Conservation (phyloP, 1,140 invertebrate genomes). For the Drosophila chauvacae region DNA sequence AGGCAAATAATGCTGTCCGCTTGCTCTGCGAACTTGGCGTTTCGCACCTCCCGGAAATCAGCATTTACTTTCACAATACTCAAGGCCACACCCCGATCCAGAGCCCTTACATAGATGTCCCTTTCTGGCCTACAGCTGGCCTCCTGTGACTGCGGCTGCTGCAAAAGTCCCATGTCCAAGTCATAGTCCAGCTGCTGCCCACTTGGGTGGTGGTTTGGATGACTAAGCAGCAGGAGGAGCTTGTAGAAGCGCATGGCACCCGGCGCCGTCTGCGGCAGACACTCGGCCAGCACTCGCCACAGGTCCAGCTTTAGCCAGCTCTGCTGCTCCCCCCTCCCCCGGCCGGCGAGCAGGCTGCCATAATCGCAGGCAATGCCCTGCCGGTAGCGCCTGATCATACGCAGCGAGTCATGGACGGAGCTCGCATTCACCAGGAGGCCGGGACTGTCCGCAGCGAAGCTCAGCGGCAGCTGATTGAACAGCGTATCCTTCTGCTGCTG, state of each 20-base stretch:
- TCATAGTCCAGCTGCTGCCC: slow-evolving; percentile 60
- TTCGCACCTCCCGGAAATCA: not conserved
- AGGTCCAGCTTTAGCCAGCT: slow-evolving; percentile 62
- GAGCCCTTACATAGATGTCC: slow-evolving; percentile 47
- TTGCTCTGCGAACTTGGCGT: slow-evolving; percentile 17
- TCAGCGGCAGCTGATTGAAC: slow-evolving; percentile 55
- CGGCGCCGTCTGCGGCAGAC: slow-evolving; percentile 19
- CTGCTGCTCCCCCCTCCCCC: slow-evolving; percentile 47
- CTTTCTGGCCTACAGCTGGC: not conserved
- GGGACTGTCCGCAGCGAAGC: slow-evolving; percentile 38
- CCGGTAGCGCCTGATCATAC: slow-evolving; percentile 72
- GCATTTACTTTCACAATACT: slow-evolving; percentile 71
- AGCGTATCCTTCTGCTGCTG: slow-evolving; percentile 57
- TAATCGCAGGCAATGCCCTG: slow-evolving; percentile 69
- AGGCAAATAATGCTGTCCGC: slow-evolving; percentile 68
- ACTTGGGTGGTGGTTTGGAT: slow-evolving; percentile 82
- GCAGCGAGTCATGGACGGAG: slow-evolving; percentile 37
- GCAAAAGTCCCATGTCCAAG: slow-evolving; percentile 57
- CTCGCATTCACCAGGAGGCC: slow-evolving; percentile 9
- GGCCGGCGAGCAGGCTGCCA: slow-evolving; percentile 45
- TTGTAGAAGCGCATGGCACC: slow-evolving; percentile 87
- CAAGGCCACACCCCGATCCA: slow-evolving; percentile 66
- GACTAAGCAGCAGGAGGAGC: slow-evolving; percentile 87
- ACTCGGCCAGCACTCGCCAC: slow-evolving; percentile 48
- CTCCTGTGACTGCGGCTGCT: slow-evolving; percentile 19